These are phyloP conservation scores for Rhea pennata DNA, from an alignment of 2,113 vertebrate genomes.

Conservation along the genomic window DNA sequence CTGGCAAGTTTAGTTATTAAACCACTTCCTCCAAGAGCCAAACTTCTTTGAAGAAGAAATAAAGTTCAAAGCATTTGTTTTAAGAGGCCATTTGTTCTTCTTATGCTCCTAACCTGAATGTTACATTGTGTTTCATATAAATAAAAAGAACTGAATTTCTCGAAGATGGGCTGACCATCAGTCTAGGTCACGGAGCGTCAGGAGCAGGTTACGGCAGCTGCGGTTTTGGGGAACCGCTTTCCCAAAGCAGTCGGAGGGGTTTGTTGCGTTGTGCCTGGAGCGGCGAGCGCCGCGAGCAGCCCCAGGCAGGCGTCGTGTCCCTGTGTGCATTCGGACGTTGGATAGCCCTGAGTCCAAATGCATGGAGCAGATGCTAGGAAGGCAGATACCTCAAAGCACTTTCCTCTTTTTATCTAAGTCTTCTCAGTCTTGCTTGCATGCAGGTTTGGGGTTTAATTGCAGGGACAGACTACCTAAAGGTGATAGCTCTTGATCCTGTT, in stretches of 20 bases:
- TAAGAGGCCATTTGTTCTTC: constrained; percentile 67
- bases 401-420: background rate
- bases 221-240: background rate
- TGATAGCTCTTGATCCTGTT: background rate
- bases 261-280: background rate
- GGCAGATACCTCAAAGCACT: background rate
- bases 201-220: background rate
- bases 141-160: constrained; percentile 33
- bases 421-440: background rate
- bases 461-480: background rate
- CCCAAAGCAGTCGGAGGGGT: background rate
- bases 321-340: background rate
- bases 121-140: background rate
- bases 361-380: background rate
- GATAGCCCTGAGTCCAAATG: background rate
- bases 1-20: constrained; percentile 66
- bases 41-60: constrained; percentile 69
- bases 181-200: background rate
- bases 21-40: constrained; percentile 60
- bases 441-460: background rate
- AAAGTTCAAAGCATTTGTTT: constrained; percentile 70
- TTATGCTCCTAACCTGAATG: constrained; percentile 51
- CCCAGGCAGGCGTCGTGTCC: background rate
- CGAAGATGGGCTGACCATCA: constrained; percentile 25
- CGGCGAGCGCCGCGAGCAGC: background rate